phyloP scores from a whole-genome alignment of 2,797 vertebrate genomes.

The Melopsittacus undulatus region DNA sequence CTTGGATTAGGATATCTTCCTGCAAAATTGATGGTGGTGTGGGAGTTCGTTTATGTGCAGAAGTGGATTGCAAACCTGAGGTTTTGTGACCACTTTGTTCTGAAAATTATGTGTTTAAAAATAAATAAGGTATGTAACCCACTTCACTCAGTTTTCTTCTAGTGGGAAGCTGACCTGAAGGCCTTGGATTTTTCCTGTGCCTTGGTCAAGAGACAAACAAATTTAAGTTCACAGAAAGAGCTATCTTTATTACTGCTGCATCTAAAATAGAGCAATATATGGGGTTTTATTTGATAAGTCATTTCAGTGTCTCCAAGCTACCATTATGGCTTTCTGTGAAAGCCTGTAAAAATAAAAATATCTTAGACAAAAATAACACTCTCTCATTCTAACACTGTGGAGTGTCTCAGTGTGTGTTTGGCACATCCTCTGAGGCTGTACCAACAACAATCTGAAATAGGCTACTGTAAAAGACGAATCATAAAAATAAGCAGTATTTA shows the following conservation, averaged over 20 bases:
- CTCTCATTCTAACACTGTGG: background rate
- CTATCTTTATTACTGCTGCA: background rate
- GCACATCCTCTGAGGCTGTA: constrained; percentile 19
- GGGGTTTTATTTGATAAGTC: background rate
- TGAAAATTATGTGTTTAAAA: background rate
- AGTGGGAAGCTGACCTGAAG: background rate
- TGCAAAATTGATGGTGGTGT: background rate
- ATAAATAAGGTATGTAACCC: background rate
- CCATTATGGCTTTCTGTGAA: constrained; percentile 33
- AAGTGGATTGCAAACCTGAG: background rate
- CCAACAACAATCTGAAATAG: background rate
- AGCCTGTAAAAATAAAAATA: constrained; percentile 53
- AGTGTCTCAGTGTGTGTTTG: constrained; percentile 23
- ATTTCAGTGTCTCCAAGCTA: background rate
- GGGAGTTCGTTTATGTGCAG: background rate
- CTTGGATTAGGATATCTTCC: background rate
- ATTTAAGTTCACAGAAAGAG: background rate
- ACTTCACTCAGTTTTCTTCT: background rate
- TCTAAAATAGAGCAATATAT: constrained; percentile 4
- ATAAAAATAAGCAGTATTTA: background rate
- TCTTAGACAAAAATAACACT: constrained; percentile 36
- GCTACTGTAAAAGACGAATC: background rate
- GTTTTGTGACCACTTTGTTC: background rate
- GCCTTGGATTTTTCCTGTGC: background rate
- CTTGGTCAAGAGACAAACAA: background rate